Evolutionary conservation across 2,797 vertebrate species (phyloP).

Genomic region (Pyrrhura leucotis): DNA sequence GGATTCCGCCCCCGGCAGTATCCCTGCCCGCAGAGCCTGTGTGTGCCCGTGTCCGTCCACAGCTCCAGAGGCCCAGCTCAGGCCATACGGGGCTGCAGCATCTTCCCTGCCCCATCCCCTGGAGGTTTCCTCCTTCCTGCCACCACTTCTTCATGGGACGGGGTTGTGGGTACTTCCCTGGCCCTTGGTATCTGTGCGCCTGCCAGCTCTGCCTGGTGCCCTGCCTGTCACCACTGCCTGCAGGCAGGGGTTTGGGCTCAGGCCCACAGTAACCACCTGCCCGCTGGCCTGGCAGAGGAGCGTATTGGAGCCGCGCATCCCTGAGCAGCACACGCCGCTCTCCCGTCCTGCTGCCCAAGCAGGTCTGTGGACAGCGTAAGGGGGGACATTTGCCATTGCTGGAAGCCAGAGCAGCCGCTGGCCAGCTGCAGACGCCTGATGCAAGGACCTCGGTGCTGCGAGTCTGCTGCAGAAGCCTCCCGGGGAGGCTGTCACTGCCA

Average conservation of each 20-base stretch:
- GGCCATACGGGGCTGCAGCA: accelerated
- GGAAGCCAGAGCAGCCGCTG: accelerated
- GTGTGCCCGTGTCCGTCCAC: accelerated
- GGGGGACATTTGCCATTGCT: accelerated
- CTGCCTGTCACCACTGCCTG: background rate
- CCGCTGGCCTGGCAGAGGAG: background rate
- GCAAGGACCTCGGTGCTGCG: background rate
- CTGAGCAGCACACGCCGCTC: accelerated
- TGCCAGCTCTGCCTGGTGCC: background rate
- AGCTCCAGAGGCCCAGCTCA: background rate
- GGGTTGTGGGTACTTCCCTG: background rate
- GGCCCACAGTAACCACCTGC: too few species aligned
- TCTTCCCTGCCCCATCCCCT: accelerated
- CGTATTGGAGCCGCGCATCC: accelerated
- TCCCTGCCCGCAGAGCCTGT: accelerated
- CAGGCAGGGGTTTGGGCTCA: background rate
- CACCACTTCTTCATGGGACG: accelerated
- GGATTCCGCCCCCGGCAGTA: accelerated
- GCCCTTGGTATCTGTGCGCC: accelerated
- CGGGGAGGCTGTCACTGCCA: background rate
- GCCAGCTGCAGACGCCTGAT: background rate
- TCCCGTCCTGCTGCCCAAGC: background rate
- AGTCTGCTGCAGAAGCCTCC: background rate
- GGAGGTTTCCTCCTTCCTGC: background rate
- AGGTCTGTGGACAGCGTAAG: too few species aligned